A percentile compares a stretch with the other conserved stretches of the same genome.
phyloP scores from a whole-genome alignment of 92 coral and sea anemone genomes.

The Porites rus region DNA sequence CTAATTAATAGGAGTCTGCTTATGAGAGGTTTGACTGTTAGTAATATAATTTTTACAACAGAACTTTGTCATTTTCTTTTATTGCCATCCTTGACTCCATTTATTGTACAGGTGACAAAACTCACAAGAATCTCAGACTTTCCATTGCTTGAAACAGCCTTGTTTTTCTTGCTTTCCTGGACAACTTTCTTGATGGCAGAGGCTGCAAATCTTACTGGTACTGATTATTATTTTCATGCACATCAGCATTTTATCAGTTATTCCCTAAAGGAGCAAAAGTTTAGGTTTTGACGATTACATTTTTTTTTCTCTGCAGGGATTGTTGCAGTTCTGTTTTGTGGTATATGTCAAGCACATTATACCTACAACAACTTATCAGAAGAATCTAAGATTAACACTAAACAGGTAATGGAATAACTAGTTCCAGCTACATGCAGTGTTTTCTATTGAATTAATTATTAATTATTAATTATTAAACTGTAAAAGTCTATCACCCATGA shows the following conservation, averaged over 20 bases:
- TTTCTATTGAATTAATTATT: too few relatives aligned
- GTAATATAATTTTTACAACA: too few relatives aligned
- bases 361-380: slow-evolving; percentile 95
- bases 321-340: slow-evolving; percentile 97
- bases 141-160: slow-evolving; percentile 93
- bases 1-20: too few relatives aligned
- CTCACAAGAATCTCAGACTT: slow-evolving; percentile 93
- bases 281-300: neutral
- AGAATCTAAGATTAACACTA: slow-evolving; percentile 92
- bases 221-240: neutral
- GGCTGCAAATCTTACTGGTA: slow-evolving; percentile 97
- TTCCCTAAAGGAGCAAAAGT: too few relatives aligned
- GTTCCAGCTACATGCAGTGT: too few relatives aligned
- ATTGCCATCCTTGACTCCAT: slow-evolving; percentile 6
- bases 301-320: slow-evolving; percentile 67
- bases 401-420: slow-evolving; percentile 70
- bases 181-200: slow-evolving; percentile 99
- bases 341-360: slow-evolving; percentile 98
- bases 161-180: slow-evolving; percentile 96
- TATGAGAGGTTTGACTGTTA: neutral
- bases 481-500: too few relatives aligned
- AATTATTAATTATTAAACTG: too few relatives aligned
- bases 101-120: slow-evolving; percentile 78
- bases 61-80: too few relatives aligned
- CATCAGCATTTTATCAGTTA: neutral